Base-by-base conservation (phyloP, 2,797 vertebrate genomes). In the Harpagifer antarcticus region DNA sequence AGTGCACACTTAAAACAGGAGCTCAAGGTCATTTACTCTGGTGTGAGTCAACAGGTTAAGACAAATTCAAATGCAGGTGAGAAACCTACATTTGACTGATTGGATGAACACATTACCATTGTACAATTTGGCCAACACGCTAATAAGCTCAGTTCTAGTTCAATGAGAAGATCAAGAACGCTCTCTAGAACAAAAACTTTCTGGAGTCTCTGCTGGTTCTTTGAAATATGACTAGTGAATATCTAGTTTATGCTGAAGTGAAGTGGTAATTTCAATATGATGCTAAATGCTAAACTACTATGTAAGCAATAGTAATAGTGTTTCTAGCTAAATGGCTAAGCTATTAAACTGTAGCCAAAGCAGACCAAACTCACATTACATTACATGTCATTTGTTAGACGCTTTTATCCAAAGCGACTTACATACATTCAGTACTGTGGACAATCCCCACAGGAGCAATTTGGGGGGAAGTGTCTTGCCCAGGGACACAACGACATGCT, bases 1-100 rank as follows among this genome's bases (percentile, higher is more conserved):
- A 83, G 71, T 78, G 73, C 66, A 61, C 71, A 79, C 81, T 37
- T 91, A 88, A 90, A 91, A 88, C 81, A 82, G 77, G 83, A 87
- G 78, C 78, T 59, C 17, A 6, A 63, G 63, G 83, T 79, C 68
- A 87, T 79, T 88, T 72, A 60, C 59, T 68, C 72, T 76, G 74
- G 77, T 84, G 67, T 78, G 80, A 86, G 76, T 84, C 72, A 81
- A 76, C 73, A 79, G 78, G 75, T 69, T 61, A 66, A 78, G 74
- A 69, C 68, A n/a, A 17, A 65, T 49, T 69, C 63, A 37, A 68
- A 61, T 58, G 65, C 68, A 82, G 81, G 85, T 91, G 77, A 82
- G 68, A 87, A 82, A 72, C 73, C 31, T 45, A 20, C 27, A 52
- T 64, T 58, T 67, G 85, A 74, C 52, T 76, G 53, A 64, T 3